phyloP scores from a whole-genome alignment of 2,113 vertebrate genomes.

The Neotragus pygmaeus region DNA sequence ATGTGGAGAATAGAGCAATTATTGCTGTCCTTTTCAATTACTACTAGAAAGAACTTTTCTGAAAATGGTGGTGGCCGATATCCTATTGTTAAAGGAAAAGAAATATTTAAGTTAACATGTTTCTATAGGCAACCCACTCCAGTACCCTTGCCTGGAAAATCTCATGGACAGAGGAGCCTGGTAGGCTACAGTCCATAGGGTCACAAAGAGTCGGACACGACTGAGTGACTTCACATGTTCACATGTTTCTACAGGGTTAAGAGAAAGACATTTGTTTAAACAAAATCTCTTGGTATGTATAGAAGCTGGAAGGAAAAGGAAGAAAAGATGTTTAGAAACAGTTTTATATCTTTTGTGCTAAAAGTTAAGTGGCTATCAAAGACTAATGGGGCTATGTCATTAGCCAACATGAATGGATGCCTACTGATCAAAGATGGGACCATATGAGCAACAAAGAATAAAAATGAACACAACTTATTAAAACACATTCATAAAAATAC shows the following conservation, averaged over 20 bases:
- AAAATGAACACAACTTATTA: not conserved
- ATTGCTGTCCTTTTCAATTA: slow-evolving; percentile 93
- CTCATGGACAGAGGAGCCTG: too few species aligned
- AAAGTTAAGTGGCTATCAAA: not conserved
- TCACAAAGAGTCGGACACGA: too few species aligned
- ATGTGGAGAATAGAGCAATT: slow-evolving; percentile 93
- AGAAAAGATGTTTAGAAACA: not conserved
- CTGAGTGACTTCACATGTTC: too few species aligned
- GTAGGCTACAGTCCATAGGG: too few species aligned
- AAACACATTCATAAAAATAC: not conserved
- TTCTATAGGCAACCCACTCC: not conserved
- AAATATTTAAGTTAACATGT: not conserved
- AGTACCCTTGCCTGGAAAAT: too few species aligned
- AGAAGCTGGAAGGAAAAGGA: not conserved
- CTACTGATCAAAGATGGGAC: not conserved
- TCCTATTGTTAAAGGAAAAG: slow-evolving; percentile 79
- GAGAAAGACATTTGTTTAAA: slow-evolving; percentile 11
- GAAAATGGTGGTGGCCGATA: slow-evolving; percentile 94
- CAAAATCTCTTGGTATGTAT: not conserved
- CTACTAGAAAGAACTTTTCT: slow-evolving; percentile 98
- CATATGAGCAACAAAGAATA: not conserved
- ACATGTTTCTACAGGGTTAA: not conserved
- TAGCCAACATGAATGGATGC: not conserved
- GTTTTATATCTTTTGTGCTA: not conserved
- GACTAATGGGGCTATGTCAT: not conserved